Percentiles rank a stretch among this genome's conserved stretches.
These are phyloP conservation scores for Apteryx owenii DNA, from an alignment of 2,113 vertebrate species.

Conservation along the genomic window DNA sequence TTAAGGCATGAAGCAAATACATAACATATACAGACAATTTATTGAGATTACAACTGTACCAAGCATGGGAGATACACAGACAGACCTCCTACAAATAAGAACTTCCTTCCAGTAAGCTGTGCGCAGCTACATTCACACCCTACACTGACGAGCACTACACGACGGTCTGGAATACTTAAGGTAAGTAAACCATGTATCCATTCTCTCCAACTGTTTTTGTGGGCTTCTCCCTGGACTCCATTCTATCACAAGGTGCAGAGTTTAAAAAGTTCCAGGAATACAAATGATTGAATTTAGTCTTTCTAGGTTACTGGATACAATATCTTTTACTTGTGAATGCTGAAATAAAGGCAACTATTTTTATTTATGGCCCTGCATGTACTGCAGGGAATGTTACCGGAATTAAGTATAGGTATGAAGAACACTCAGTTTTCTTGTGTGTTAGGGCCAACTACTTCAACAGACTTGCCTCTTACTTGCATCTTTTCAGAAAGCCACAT, in stretches of 20 bases:
- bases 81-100: background rate
- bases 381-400: background rate
- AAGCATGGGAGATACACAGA: background rate
- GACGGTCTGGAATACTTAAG: background rate
- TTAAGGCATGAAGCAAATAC: background rate
- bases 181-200: background rate
- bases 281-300: background rate
- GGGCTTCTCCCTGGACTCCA: background rate
- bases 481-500: background rate
- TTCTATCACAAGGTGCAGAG: too few species aligned
- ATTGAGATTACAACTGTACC: background rate
- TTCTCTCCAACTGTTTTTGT: background rate
- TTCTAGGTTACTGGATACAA: background rate
- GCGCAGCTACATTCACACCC: background rate
- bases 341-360: background rate
- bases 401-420: background rate
- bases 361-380: background rate
- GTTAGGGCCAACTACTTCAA: background rate
- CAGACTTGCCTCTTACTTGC: background rate
- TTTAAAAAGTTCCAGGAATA: background rate
- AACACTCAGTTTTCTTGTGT: background rate
- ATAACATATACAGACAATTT: background rate
- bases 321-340: background rate
- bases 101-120: background rate
- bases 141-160: too few species aligned